These are phyloP conservation scores for Myotis davidii DNA, from an alignment of 2,113 vertebrate genomes.

Conservation along the genomic window DNA sequence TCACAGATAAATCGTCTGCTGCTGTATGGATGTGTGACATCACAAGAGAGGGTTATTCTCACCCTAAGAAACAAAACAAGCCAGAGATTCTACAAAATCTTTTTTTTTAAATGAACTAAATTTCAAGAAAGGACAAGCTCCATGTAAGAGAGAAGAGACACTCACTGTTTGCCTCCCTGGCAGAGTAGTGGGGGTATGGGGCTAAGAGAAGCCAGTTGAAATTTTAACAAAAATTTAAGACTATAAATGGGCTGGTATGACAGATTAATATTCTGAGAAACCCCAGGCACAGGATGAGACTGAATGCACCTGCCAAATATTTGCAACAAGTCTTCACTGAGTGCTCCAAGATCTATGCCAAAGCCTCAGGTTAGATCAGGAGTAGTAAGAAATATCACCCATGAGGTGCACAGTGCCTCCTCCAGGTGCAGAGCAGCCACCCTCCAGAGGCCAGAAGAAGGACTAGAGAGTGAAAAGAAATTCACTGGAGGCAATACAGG, in stretches of 20 bases:
- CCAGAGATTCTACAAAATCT: neutral
- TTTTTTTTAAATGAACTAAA: neutral
- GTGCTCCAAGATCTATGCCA: neutral
- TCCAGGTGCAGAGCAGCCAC: neutral
- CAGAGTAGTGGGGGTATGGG: neutral
- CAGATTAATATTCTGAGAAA: neutral
- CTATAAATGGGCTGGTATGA: neutral
- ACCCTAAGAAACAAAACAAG: neutral
- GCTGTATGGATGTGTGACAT: neutral
- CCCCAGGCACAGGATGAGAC: neutral
- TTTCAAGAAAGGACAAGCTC: neutral
- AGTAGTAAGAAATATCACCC: neutral
- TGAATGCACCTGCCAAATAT: neutral
- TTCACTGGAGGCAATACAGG: neutral
- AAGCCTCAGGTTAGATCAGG: neutral
- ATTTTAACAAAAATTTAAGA: constrained; percentile 6
- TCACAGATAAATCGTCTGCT: neutral
- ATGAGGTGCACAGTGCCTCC: neutral
- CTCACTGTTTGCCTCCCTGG: neutral
- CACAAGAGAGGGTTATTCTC: neutral
- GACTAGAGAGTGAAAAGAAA: neutral
- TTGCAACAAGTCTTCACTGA: neutral
- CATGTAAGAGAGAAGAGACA: neutral
- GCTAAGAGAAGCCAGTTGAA: neutral
- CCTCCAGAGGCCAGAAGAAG: neutral